Evolutionary conservation across 2,113 vertebrate genomes (phyloP).

Genomic region (Bubo scandiacus): DNA sequence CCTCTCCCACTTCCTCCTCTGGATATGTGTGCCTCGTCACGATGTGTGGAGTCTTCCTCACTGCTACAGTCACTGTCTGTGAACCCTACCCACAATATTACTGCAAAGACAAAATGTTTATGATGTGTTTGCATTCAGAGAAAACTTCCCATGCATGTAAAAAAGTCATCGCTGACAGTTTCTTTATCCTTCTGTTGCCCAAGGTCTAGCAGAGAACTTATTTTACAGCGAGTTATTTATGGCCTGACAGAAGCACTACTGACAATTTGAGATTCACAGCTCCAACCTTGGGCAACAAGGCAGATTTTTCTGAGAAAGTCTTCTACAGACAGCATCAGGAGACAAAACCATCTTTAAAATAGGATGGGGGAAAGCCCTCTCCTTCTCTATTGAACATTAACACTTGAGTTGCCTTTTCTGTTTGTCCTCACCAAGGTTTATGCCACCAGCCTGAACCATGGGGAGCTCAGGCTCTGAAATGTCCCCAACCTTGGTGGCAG

Average conservation of each 20-base stretch:
- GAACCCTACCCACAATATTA: not conserved
- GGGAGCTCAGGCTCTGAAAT: not conserved
- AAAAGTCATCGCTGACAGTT: not conserved
- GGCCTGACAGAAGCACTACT: not conserved
- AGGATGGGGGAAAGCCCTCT: not conserved
- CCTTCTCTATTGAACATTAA: not conserved
- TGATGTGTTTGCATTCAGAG: not conserved
- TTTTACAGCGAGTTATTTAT: not conserved
- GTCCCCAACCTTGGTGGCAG: not conserved
- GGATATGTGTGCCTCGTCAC: not conserved
- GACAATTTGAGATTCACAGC: constrained; percentile 13
- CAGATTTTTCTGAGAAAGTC: not conserved
- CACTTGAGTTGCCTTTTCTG: not conserved
- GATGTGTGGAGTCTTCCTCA: not conserved
- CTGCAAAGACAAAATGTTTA: not conserved
- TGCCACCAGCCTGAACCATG: not conserved
- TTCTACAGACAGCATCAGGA: not conserved
- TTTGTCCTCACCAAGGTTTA: not conserved
- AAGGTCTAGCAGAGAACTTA: not conserved
- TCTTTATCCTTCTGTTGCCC: not conserved
- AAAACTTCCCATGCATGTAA: not conserved
- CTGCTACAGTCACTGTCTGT: not conserved
- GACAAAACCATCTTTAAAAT: not conserved
- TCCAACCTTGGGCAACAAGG: not conserved
- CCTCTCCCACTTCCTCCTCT: not conserved